Evolutionary conservation across 2,113 vertebrate species (phyloP).

Genomic region (Rallus limicola): DNA sequence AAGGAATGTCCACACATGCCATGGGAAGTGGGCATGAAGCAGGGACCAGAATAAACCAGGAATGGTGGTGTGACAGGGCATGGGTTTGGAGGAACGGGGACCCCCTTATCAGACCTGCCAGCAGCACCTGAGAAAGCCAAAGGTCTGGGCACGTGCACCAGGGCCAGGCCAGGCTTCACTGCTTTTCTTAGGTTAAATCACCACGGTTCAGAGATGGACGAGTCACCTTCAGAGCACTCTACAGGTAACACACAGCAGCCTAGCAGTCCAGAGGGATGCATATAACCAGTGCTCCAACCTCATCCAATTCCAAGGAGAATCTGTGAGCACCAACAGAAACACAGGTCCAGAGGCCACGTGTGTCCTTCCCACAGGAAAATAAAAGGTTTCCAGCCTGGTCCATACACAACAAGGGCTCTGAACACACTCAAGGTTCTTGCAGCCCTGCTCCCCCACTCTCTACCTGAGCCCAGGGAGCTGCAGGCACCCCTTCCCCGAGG

Average conservation of each 20-base stretch:
- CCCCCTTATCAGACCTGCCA: background rate
- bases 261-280: too few relatives aligned
- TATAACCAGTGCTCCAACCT: too few relatives aligned
- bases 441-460: background rate
- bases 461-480: too few relatives aligned
- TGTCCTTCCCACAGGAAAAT: background rate
- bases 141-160: fast-evolving
- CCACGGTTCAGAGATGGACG: background rate
- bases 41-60: background rate
- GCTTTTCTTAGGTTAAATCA: background rate
- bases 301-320: too few relatives aligned
- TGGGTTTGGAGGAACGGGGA: background rate
- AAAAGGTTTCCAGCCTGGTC: background rate
- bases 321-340: too few relatives aligned
- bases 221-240: background rate
- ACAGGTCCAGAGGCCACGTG: too few relatives aligned
- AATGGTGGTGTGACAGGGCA: background rate
- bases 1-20: too few relatives aligned
- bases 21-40: background rate
- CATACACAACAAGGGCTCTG: fast-evolving
- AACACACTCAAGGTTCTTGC: fast-evolving
- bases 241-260: fast-evolving
- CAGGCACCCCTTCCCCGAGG: fast-evolving
- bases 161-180: background rate
- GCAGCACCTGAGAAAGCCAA: background rate